Conservation (phyloP, 2,888 invertebrate genomes). For the Camponotus fellah region DNA sequence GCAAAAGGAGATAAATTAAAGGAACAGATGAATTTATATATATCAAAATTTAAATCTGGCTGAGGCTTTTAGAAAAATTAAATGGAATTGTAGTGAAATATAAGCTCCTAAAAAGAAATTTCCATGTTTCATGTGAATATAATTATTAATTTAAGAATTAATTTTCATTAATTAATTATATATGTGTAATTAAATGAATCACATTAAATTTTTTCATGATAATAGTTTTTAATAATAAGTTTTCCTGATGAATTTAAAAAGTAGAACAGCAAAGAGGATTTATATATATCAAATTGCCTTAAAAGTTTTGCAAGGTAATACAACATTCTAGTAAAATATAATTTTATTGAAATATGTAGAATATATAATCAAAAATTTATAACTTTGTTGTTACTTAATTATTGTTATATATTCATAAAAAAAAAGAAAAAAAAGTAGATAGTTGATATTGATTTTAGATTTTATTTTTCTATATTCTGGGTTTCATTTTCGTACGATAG, state of each 20-base stretch:
- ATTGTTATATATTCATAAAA: background rate
- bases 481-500: constrained; percentile 52
- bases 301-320: background rate
- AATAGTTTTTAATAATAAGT: too few relatives aligned
- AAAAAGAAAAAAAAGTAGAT: constrained; percentile 6
- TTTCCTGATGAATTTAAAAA: background rate
- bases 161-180: background rate
- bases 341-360: background rate
- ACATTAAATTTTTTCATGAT: background rate
- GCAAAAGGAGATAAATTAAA: constrained; percentile 34
- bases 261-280: background rate
- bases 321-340: background rate
- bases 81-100: background rate
- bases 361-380: background rate
- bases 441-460: constrained; percentile 50
- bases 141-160: background rate
- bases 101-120: background rate
- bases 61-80: background rate
- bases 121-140: too few relatives aligned
- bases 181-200: background rate
- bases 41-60: constrained; percentile 28
- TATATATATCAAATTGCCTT: background rate
- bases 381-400: background rate
- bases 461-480: too few relatives aligned
- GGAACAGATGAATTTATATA: background rate